Evolutionary conservation across 2,113 vertebrate species (phyloP).

Genomic region (Regulus satrapa): DNA sequence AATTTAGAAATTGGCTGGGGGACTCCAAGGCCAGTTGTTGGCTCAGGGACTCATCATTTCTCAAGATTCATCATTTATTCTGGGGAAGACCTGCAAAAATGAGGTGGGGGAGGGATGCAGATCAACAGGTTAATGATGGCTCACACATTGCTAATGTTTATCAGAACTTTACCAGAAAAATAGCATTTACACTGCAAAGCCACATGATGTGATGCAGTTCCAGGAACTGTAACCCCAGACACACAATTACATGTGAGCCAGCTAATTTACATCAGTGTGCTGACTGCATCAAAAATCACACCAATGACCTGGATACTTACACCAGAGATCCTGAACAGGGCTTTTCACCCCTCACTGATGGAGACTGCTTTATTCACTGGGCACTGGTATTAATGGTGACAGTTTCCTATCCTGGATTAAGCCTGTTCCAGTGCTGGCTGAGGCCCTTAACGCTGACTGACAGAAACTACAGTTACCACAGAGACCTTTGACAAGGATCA

Average conservation of each 20-base stretch:
- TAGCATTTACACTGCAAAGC: neutral
- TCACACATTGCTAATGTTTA: neutral
- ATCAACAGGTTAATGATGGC: neutral
- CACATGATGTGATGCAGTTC: neutral
- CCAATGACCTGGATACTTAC: neutral
- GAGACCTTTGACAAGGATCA: accelerated
- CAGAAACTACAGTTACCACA: neutral
- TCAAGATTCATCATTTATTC: neutral
- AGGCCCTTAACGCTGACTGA: neutral
- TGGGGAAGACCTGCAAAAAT: neutral
- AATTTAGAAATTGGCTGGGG: neutral
- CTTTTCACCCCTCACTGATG: neutral
- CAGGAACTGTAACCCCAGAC: neutral
- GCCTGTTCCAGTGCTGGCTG: neutral
- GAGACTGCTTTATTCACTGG: neutral
- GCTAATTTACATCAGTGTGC: neutral
- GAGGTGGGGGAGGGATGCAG: neutral
- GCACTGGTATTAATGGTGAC: neutral
- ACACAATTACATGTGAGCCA: neutral
- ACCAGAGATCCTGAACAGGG: neutral
- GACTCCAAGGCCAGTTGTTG: neutral
- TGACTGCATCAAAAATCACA: neutral
- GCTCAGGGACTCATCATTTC: neutral
- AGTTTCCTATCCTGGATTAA: neutral
- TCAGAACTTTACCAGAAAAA: neutral